These are phyloP conservation scores for Lepetodrilus schrolli DNA, from an alignment of 2,888 invertebrate species.

Conservation along the genomic window DNA sequence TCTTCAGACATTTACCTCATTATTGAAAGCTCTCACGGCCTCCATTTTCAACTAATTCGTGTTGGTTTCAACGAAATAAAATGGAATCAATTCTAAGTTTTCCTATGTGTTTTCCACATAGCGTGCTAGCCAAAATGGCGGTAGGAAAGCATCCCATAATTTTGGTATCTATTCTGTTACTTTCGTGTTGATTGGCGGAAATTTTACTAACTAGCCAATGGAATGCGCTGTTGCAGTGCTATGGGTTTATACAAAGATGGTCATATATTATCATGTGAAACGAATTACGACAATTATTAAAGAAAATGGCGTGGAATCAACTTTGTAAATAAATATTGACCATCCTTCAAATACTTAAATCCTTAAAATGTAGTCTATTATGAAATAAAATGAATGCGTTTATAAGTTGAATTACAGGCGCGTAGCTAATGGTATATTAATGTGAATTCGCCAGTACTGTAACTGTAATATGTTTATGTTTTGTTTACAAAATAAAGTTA, in stretches of 20 bases:
- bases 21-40: conserved; percentile 89
- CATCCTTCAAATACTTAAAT: too few species aligned
- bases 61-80: not conserved
- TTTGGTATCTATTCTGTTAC: conserved; percentile 27
- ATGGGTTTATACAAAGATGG: not conserved
- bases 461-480: too few species aligned
- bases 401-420: too few species aligned
- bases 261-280: too few species aligned
- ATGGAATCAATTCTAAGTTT: not conserved
- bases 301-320: too few species aligned
- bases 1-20: conserved; percentile 81
- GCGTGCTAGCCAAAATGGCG: conserved; percentile 64
- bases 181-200: conserved; percentile 45
- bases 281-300: too few species aligned
- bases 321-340: too few species aligned
- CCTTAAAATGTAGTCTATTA: too few species aligned
- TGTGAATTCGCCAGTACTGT: too few species aligned
- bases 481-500: too few species aligned
- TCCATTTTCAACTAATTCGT: conserved; percentile 79
- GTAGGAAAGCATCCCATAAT: conserved; percentile 47
- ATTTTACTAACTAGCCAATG: not conserved
- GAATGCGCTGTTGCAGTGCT: not conserved
- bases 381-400: not conserved
- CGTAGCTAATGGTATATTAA: too few species aligned
- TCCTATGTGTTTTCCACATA: conserved; percentile 6